These are phyloP conservation scores for Porites lobata DNA, from an alignment of 92 coral and sea anemone species.

Conservation along the genomic window DNA sequence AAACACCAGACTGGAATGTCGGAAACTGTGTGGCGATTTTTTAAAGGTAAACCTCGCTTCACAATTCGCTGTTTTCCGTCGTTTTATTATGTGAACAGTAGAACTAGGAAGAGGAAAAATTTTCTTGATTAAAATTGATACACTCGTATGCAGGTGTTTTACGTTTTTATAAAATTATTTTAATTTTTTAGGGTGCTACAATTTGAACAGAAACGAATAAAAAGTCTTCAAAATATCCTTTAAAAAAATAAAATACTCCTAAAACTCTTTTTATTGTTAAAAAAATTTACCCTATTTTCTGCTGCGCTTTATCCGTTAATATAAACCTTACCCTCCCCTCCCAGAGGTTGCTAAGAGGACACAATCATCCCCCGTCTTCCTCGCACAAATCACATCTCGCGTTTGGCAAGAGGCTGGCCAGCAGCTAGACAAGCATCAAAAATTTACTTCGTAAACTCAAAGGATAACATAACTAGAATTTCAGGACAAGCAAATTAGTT, in stretches of 20 bases:
- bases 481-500: not conserved
- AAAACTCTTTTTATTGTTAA: too few relatives aligned
- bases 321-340: slow-evolving; percentile 33
- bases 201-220: too few relatives aligned
- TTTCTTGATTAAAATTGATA: not conserved
- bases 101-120: not conserved
- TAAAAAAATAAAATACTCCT: too few relatives aligned
- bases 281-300: too few relatives aligned
- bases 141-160: not conserved
- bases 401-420: not conserved
- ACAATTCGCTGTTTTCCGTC: not conserved
- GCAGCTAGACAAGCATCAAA: not conserved
- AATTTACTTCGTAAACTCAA: not conserved
- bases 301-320: too few relatives aligned
- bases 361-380: not conserved
- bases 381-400: slow-evolving; percentile 6
- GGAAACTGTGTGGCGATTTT: not conserved
- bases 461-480: not conserved
- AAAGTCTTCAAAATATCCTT: too few relatives aligned
- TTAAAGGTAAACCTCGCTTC: not conserved
- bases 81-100: not conserved
- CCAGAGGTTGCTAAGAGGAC: not conserved
- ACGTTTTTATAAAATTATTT: not conserved
- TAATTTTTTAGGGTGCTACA: too few relatives aligned
- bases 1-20: not conserved